Conservation (phyloP, 2,888 invertebrate species). For the Drosophila mayaguana region DNA sequence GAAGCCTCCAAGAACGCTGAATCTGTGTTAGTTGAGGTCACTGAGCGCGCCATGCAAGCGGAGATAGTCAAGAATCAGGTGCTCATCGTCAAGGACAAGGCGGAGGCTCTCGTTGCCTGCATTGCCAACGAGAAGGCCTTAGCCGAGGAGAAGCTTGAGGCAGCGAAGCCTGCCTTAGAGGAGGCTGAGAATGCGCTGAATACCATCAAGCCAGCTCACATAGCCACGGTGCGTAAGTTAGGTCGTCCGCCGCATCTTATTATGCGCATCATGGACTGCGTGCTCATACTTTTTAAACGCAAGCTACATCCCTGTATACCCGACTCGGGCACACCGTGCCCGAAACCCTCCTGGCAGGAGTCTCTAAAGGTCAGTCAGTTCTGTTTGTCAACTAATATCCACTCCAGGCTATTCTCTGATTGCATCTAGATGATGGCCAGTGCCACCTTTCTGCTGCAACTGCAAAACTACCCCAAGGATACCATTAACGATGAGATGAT, state of each 20-base stretch:
- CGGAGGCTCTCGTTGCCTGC: conserved; percentile 93
- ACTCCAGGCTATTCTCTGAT: not conserved
- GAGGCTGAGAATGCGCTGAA: conserved; percentile 97
- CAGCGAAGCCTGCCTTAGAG: conserved; percentile 97
- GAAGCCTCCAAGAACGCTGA: conserved; percentile 97
- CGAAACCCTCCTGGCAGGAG: conserved; percentile 98
- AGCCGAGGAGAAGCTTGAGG: conserved; percentile 97
- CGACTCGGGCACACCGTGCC: conserved; percentile 92
- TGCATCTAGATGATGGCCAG: conserved; percentile 94
- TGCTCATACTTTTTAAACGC: conserved; percentile 95
- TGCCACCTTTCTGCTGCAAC: conserved; percentile 94
- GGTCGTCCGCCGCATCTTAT: conserved; percentile 98
- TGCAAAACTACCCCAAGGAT: conserved; percentile 98
- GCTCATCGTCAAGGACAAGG: conserved; percentile 97
- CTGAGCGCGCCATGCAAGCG: conserved; percentile 96
- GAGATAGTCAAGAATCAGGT: conserved; percentile 98
- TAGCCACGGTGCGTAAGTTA: conserved; percentile 96
- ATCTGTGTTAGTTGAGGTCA: conserved; percentile 94
- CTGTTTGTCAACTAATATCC: no score
- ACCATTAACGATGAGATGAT: conserved; percentile 99
- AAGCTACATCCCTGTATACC: conserved; percentile 92
- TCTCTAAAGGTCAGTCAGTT: conserved; percentile 91
- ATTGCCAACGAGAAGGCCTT: conserved; percentile 95
- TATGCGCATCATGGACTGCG: conserved; percentile 99
- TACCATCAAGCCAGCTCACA: conserved; percentile 98